Conservation (phyloP, 1,140 invertebrate species). For the Leucophenga varia region DNA sequence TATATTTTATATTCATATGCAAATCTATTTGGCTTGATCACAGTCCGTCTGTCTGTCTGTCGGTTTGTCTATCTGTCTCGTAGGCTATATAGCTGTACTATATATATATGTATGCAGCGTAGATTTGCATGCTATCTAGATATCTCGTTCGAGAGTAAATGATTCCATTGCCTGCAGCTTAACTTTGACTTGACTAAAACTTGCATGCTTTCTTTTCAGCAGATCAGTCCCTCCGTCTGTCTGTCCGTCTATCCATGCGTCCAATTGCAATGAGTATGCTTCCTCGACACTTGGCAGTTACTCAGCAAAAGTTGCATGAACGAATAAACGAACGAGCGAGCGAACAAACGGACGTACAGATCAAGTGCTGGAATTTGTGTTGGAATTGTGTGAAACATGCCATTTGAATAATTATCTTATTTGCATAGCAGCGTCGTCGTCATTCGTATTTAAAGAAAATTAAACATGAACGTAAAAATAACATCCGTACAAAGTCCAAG, state of each 20-base stretch:
- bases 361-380: conserved; percentile 41
- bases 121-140: conserved; percentile 47
- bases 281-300: conserved; percentile 9
- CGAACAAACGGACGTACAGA: too few relatives aligned
- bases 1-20: too few relatives aligned
- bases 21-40: too few relatives aligned
- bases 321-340: too few relatives aligned
- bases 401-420: conserved; percentile 57
- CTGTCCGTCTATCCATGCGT: not conserved
- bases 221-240: not conserved
- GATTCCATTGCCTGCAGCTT: conserved; percentile 35
- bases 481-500: conserved; percentile 20
- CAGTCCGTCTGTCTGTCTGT: not conserved
- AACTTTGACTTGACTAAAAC: not conserved
- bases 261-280: conserved; percentile 1
- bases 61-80: not conserved
- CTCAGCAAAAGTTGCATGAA: too few relatives aligned
- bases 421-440: conserved; percentile 45
- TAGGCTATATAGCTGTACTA: too few relatives aligned
- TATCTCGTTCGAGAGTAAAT: conserved; percentile 49
- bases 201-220: conserved; percentile 36
- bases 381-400: conserved; percentile 56
- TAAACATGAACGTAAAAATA: conserved; percentile 35
- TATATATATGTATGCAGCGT: conserved; percentile 46
- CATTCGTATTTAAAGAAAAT: conserved; percentile 41